Conservation (phyloP, 2,888 invertebrate genomes). For the Harpalus rufipes region DNA sequence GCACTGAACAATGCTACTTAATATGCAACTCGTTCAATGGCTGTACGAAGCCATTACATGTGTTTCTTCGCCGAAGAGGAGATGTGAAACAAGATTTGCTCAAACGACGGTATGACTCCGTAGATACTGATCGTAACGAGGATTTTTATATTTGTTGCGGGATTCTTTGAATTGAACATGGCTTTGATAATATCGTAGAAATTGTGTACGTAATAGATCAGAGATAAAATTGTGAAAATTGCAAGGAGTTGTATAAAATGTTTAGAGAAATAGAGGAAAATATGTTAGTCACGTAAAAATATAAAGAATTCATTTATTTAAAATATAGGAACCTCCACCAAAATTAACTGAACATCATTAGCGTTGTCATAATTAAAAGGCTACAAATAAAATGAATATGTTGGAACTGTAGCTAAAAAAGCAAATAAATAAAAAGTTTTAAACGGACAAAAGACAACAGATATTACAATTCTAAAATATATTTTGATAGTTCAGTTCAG, state of each 20-base stretch:
- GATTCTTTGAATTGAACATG: not conserved
- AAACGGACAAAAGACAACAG: no score
- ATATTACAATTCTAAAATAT: no score
- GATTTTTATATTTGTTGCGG: not conserved
- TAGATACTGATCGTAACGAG: not conserved
- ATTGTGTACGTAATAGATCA: not conserved
- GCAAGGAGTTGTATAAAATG: not conserved
- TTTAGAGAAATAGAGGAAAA: no score
- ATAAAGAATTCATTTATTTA: no score
- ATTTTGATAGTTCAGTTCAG: no score
- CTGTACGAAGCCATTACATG: constrained; percentile 25
- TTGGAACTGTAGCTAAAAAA: no score
- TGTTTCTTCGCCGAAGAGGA: constrained; percentile 29
- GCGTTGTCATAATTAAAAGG: no score
- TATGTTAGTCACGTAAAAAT: no score
- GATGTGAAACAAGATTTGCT: constrained; percentile 19
- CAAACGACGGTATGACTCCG: not conserved
- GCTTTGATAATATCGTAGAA: not conserved
- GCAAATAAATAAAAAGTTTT: no score
- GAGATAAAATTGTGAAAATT: not conserved
- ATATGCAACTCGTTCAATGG: constrained; percentile 52
- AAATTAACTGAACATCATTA: no score
- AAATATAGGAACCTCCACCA: no score
- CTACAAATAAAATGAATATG: no score
- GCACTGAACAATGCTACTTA: constrained; percentile 57